Evolutionary conservation across 1,140 invertebrate species (phyloP), one percentile per base, ranked within the genome.

Genomic region (Drosophila nigrodunni): DNA sequence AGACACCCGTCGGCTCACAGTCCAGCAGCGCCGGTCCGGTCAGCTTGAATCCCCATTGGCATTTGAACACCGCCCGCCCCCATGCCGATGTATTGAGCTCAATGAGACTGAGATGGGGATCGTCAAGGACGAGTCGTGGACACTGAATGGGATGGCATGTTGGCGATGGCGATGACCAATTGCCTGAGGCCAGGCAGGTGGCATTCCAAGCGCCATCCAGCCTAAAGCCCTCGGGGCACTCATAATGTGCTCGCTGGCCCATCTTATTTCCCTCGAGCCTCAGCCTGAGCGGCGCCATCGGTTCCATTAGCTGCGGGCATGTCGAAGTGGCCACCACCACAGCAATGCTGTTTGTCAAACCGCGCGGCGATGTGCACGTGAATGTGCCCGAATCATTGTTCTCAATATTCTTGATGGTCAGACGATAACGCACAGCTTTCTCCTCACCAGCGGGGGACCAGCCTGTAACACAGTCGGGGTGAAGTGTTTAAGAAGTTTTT

Each of bases 331-430:
- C 94, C 86, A 97, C 96, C 92, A 95, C 94, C 69, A 98, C 94
- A 59, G 93, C 93, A 74, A 98, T 95, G 49, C 96, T 96, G 93
- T 98, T 97, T 21, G 95, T 96, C 52, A 96, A 94, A 46, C 97
- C 97, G 50, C 94, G 93, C 0, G 96, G 97, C 0, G 97, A 95
- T 2, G 96, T 95, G 90, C 97, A 98, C 1, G 97, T 97, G 91
- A 96, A 97, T 47, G 95, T 94, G 10, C 97, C 97, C 7, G 96
- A 96, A 92, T 98, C 97, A 15, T 96, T 95, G 8, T 94, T 93
- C 85, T 97, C 96, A 47, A 96, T 96, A 88, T 97, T 97, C 92
- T 95, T 96, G 90, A 98, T 95, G 72, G 96, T 96, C 57, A 98
- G 93, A 37, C 97, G 94, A 93, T 97, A 98, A 82, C 97, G 96